phyloP scores from a whole-genome alignment of 2,113 vertebrate species.

The Ictidomys tridecemlineatus region DNA sequence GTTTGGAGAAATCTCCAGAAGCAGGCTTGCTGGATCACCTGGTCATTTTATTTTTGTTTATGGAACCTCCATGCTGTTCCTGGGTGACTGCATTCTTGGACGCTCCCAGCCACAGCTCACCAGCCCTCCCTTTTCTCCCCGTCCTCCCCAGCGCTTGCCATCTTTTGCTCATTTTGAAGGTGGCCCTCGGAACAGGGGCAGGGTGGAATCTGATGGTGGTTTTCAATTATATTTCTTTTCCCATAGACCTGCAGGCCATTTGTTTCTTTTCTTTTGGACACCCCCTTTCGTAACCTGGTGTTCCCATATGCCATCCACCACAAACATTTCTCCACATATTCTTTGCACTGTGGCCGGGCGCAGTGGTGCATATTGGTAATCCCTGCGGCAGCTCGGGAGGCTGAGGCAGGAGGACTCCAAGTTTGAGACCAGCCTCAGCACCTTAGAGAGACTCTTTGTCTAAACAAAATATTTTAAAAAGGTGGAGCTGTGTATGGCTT shows the following conservation, averaged over 20 bases:
- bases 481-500: too few relatives aligned
- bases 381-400: too few relatives aligned
- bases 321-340: background rate
- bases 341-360: too few relatives aligned
- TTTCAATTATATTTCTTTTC: background rate
- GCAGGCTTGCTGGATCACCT: background rate
- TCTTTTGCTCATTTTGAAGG: background rate
- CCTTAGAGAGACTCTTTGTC: too few relatives aligned
- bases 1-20: background rate
- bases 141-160: background rate
- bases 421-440: too few relatives aligned
- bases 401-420: too few relatives aligned
- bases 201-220: background rate
- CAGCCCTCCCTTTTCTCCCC: background rate
- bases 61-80: background rate
- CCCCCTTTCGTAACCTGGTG: background rate
- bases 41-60: background rate
- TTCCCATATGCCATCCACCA: background rate
- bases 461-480: too few relatives aligned
- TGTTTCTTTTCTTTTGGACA: background rate
- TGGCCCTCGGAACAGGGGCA: background rate
- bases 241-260: background rate
- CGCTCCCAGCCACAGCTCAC: background rate
- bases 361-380: too few relatives aligned
- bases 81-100: background rate